Percentiles rank a stretch among this genome's conserved stretches.
Evolutionary conservation across 2,797 vertebrate genomes (phyloP).

Genomic region (Brotula barbata): DNA sequence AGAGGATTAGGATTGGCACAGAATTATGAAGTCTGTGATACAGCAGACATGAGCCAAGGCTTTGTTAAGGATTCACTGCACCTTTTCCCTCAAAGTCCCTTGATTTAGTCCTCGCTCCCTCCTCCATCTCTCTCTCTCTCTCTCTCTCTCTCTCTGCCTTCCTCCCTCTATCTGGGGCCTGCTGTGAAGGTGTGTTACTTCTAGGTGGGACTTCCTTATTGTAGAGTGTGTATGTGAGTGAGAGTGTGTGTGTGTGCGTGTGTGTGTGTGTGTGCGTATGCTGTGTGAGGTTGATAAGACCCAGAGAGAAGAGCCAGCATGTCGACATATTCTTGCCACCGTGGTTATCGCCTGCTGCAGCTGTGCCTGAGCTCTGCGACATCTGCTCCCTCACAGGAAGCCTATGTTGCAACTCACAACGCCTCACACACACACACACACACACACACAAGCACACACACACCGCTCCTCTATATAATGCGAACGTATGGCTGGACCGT

Average conservation of each 20-base stretch:
- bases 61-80: constrained; percentile 76
- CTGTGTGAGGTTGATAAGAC: constrained; percentile 77
- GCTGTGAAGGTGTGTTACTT: constrained; percentile 69
- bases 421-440: constrained; percentile 52
- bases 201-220: constrained; percentile 78
- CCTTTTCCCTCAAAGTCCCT: constrained; percentile 71
- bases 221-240: constrained; percentile 63
- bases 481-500: constrained; percentile 42
- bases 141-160: constrained; percentile 64
- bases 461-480: constrained; percentile 38
- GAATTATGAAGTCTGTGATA: constrained; percentile 73
- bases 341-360: constrained; percentile 81
- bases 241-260: constrained; percentile 47
- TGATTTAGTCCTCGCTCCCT: constrained; percentile 71
- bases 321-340: constrained; percentile 81
- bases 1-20: constrained; percentile 68
- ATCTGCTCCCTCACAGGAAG: constrained; percentile 84
- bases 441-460: constrained; percentile 15
- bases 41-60: constrained; percentile 65
- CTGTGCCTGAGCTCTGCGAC: constrained; percentile 81
- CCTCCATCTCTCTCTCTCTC: constrained; percentile 25
- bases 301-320: constrained; percentile 78
- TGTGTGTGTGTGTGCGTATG: constrained; percentile 62
- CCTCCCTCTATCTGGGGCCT: constrained; percentile 68
- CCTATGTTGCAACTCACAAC: constrained; percentile 74